phyloP scores from a whole-genome alignment of 2,797 vertebrate species.

The Intellagama lesueurii region DNA sequence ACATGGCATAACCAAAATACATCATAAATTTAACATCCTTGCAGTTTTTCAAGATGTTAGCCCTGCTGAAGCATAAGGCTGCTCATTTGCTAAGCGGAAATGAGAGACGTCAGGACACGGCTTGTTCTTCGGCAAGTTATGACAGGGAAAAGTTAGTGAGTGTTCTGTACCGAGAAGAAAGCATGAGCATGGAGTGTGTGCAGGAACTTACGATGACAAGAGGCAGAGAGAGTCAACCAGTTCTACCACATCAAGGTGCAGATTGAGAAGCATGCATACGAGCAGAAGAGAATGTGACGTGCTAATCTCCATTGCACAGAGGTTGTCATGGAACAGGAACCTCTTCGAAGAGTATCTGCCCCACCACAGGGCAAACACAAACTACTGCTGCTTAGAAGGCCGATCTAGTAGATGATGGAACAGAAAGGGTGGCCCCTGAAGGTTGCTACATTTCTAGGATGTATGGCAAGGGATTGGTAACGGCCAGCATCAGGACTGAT shows the following conservation, averaged over 20 bases:
- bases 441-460: background rate
- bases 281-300: background rate
- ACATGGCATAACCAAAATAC: constrained; percentile 51
- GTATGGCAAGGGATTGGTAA: background rate
- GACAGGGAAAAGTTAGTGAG: constrained; percentile 48
- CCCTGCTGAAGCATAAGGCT: constrained; percentile 41
- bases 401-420: background rate
- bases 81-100: constrained; percentile 57
- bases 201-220: background rate
- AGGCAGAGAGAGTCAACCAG: background rate
- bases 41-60: constrained; percentile 57
- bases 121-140: constrained; percentile 32
- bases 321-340: background rate
- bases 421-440: background rate
- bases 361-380: background rate
- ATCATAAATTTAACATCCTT: constrained; percentile 69
- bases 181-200: constrained; percentile 19
- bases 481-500: background rate
- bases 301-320: background rate
- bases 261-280: background rate
- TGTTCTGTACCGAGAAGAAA: background rate
- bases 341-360: background rate
- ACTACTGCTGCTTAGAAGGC: background rate
- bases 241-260: fast-evolving
- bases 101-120: background rate